Evolutionary conservation across 2,888 invertebrate species (phyloP), one percentile per base, ranked within the genome.

Genomic region (Odontocolon sp.): DNA sequence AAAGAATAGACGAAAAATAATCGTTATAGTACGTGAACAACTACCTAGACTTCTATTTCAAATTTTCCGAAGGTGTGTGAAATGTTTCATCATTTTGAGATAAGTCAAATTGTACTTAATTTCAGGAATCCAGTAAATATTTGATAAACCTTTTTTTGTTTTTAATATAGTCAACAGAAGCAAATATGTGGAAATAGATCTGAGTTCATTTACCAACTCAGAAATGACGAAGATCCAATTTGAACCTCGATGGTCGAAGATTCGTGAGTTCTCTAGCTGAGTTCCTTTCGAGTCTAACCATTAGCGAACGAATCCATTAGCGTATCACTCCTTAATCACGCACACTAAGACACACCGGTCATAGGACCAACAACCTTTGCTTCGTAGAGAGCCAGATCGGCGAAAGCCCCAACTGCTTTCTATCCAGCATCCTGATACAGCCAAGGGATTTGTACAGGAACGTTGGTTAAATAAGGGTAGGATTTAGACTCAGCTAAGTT

Each of bases 401-500:
- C 2, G 26, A 23, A 50, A 23, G 14, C 2, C 40, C 2, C 16
- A 4, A 31, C 61, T 26, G 31, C 21, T 33, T 47, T 47, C 9
- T 14, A 26, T 47, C 23, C 33, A 23, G 33, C 23, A 31, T 47
- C 33, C 26, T 6, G 2, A 11, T 31, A 18, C 23, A 28, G 31
- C 33, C 6, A 23, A 9, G 23, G 59, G 54, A 57, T 72, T 72
- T 63, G 71, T 77, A 50, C 47, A 23, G 56, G 31, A 74, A 74
- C 68, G 63, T 28, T 52, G 57, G 50, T 45, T 66, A 66, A 70
- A 75, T 69, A 66, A 75, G 36, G 66, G 42, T 50, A 21, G 72
- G 77, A 72, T 77, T 77, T 72, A 68, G 63, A 63, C 59, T 18
- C 33, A 57, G 63, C 47, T 68, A 77, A 77, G 72, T 77, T 77